Conservation (phyloP, 2,888 invertebrate genomes). For the Nephrotoma appendiculata region DNA sequence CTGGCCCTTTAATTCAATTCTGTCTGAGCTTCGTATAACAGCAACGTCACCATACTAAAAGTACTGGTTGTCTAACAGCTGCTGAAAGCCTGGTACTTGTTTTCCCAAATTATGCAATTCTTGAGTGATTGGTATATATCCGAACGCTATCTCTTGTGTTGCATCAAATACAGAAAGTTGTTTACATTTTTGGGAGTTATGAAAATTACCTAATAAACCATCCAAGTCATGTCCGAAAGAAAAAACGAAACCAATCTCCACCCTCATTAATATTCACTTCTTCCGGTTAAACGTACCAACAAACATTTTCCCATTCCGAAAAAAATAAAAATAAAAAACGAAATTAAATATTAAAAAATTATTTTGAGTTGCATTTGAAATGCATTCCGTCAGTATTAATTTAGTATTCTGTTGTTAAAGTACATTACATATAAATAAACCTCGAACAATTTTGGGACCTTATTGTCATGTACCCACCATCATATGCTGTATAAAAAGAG, state of each 20-base stretch:
- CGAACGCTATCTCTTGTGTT: no score
- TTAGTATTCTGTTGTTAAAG: neutral
- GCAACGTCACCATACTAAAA: no score
- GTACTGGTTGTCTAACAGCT: no score
- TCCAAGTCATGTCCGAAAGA: neutral
- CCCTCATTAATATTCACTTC: neutral
- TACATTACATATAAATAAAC: neutral
- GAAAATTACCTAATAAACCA: no score
- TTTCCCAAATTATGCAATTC: no score
- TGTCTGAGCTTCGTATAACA: no score
- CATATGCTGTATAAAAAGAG: neutral
- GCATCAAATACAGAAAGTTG: no score
- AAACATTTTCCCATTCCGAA: neutral
- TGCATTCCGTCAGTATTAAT: neutral
- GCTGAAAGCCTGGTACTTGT: no score
- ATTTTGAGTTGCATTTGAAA: neutral
- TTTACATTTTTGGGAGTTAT: no score
- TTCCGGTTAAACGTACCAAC: neutral
- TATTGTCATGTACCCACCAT: neutral
- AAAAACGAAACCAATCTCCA: neutral
- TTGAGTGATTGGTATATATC: no score
- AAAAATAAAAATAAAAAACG: neutral
- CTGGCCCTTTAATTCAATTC: no score
- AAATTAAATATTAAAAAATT: neutral
- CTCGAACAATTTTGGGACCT: neutral